Base-by-base conservation (phyloP, 1,140 invertebrate species). In the Rhopalosiphum padi region DNA sequence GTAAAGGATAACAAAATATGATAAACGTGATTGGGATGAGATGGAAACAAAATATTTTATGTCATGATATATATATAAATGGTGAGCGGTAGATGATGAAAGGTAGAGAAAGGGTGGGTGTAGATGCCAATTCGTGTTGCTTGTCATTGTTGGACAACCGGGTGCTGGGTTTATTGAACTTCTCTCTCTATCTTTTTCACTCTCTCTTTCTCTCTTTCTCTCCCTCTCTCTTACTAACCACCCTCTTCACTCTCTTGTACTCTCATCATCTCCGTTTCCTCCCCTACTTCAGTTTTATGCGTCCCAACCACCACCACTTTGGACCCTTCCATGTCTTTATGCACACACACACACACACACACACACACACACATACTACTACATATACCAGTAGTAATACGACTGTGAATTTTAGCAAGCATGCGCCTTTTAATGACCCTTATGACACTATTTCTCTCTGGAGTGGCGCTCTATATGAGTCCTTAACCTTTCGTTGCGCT, bases 191-290 rank as follows among this genome's bases (percentile, higher is more conserved):
- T 46, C 25, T 18, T 11, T 5, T 37, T 53, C 15, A 53, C 37
- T 82, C 25, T 30, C 43, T 6, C 43, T 7, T 2, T 6, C 46
- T 90, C 30, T 53, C 15, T 89, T 37, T 53, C 83, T 93, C 92
- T 25, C 37, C 77, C 92, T 93, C 92, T 93, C 60, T 83, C 55
- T 90, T 23, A 85, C 94, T 90, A 82, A 94, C 43, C 86, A 77
- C 43, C 51, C 30, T 83, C 18, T 51, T 51, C 83, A 90, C 60
- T 93, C 25, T 3, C 18, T 7, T 8, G 30, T 86, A 48, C 93
- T 94, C 55, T 93, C 89, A 46, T 85, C 88, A 46, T 94, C 60
- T 35, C 60, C 30, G 46, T 53, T 23, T 90, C 30, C 37, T 46
- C 25, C 53, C 30, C 51, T 86, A 48, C 90, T 43, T 55, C 48